phyloP scores from a whole-genome alignment of 2,888 invertebrate species.

The Anorthoa munda region DNA sequence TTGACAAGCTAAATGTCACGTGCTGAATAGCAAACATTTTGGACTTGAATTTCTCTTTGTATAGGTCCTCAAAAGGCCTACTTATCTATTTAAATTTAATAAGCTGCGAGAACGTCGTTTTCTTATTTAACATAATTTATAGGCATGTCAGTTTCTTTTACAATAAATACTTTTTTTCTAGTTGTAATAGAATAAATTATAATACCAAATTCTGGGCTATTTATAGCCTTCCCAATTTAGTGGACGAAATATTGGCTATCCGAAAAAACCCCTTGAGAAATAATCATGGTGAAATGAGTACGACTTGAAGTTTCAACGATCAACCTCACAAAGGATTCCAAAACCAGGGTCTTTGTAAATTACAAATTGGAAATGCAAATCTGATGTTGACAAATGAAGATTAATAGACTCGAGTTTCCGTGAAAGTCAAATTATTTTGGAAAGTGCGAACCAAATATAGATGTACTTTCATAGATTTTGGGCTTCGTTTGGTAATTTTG shows the following conservation, averaged over 20 bases:
- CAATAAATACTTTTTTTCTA: not conserved
- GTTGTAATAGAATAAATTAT: too few relatives aligned
- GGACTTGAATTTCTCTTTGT: too few relatives aligned
- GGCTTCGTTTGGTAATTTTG: not conserved
- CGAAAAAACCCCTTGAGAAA: slow-evolving; percentile 26
- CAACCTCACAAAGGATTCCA: slow-evolving; percentile 13
- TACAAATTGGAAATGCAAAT: slow-evolving; percentile 56
- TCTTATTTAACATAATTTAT: not conserved
- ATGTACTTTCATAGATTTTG: not conserved
- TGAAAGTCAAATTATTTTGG: not conserved
- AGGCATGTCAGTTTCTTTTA: too few relatives aligned
- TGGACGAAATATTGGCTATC: slow-evolving; percentile 21
- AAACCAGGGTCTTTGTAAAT: slow-evolving; percentile 31
- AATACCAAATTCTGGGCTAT: not conserved
- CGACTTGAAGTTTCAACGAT: not conserved
- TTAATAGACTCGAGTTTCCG: slow-evolving; percentile 18
- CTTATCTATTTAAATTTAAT: not conserved
- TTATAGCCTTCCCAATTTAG: slow-evolving; percentile 16
- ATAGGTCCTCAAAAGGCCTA: not conserved
- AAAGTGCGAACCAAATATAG: not conserved
- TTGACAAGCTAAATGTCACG: too few relatives aligned
- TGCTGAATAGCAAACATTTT: too few relatives aligned
- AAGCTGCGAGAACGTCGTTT: not conserved
- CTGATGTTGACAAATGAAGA: slow-evolving; percentile 44
- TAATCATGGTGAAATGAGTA: slow-evolving; percentile 19